Evolutionary conservation across 2,888 invertebrate species (phyloP).

Genomic region (Aquatica leii): DNA sequence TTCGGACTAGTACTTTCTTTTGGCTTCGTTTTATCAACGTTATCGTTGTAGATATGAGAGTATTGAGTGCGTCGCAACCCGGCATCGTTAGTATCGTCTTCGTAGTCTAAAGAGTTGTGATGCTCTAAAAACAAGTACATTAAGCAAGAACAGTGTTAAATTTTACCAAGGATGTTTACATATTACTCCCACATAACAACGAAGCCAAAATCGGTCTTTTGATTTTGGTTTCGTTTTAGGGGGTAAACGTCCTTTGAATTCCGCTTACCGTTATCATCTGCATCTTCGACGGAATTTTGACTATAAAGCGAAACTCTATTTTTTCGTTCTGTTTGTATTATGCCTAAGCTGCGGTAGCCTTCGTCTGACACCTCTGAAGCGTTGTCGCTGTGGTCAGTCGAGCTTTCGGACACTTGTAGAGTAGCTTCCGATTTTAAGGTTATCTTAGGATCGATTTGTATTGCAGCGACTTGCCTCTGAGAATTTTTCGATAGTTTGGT

Average conservation of each 20-base stretch:
- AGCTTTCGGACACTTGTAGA: conserved; percentile 49
- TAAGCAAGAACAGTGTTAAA: background rate
- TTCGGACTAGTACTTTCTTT: conserved; percentile 57
- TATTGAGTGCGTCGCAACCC: conserved; percentile 77
- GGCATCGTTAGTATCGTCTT: conserved; percentile 73
- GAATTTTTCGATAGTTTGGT: conserved; percentile 49
- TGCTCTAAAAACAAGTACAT: conserved; percentile 62
- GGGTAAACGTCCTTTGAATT: too few species aligned
- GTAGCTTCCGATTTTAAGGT: conserved; percentile 61
- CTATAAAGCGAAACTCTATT: conserved; percentile 75
- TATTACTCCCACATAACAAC: too few species aligned
- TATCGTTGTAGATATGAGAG: conserved; percentile 68
- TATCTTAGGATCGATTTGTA: conserved; percentile 59
- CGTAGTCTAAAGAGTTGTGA: conserved; percentile 66
- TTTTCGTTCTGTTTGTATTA: conserved; percentile 66
- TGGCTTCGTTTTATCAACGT: conserved; percentile 58
- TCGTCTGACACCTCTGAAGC: conserved; percentile 87
- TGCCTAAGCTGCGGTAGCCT: conserved; percentile 82
- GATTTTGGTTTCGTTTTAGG: too few species aligned
- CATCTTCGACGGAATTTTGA: conserved; percentile 77
- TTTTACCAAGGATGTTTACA: too few species aligned
- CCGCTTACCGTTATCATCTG: conserved; percentile 73
- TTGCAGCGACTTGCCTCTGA: conserved; percentile 62
- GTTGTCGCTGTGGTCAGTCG: conserved; percentile 73
- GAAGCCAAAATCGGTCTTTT: too few species aligned